Conservation (phyloP, 2,888 invertebrate species). For the Polyommatus iphigenia region DNA sequence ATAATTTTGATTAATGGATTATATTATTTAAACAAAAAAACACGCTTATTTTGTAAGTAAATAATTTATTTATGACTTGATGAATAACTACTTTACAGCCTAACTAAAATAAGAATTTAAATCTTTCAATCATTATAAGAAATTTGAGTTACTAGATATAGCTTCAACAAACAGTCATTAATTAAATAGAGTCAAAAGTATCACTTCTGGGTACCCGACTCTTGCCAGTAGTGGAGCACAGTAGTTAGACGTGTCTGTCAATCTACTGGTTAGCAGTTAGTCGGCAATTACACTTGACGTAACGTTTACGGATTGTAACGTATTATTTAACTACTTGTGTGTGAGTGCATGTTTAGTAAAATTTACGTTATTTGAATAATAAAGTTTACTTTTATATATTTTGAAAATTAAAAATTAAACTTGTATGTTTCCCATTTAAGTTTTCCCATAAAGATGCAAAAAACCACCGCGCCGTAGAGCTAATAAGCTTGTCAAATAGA, state of each 20-base stretch:
- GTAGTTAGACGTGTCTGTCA: conserved; percentile 7
- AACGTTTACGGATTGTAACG: not conserved
- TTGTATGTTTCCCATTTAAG: no score
- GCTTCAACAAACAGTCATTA: not conserved
- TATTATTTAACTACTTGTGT: not conserved
- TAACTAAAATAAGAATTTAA: no score
- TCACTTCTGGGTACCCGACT: not conserved
- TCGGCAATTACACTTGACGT: not conserved
- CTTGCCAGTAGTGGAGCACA: not conserved
- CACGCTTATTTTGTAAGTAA: no score
- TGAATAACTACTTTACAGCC: no score
- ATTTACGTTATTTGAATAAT: no score
- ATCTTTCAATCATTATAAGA: no score
- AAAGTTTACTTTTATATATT: no score
- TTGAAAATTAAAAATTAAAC: no score
- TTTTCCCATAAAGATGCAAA: not conserved
- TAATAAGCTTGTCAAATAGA: not conserved
- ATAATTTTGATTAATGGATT: no score
- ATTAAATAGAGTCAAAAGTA: not conserved
- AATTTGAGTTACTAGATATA: not conserved
- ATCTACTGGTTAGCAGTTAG: not conserved
- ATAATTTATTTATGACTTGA: no score
- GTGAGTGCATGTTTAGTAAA: not conserved
- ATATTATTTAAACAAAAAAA: no score
- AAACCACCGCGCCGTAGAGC: not conserved